phyloP scores from a whole-genome alignment of 2,888 invertebrate species.

The Drosophila longiperda region DNA sequence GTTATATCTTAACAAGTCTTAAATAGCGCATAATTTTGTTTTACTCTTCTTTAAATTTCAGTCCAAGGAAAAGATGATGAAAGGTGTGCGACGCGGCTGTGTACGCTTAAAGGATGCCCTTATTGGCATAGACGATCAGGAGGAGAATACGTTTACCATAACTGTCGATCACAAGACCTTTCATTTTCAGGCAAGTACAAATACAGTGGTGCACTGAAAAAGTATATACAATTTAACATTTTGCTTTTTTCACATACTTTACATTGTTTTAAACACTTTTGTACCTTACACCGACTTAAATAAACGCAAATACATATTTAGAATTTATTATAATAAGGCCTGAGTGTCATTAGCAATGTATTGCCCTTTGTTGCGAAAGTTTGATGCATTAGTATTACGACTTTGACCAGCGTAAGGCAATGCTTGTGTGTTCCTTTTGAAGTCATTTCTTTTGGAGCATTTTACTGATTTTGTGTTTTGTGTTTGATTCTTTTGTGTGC shows the following conservation, averaged over 20 bases:
- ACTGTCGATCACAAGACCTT: constrained; percentile 99
- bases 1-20: neutral
- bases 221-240: constrained; percentile 5
- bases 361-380: neutral
- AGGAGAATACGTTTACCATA: constrained; percentile 99
- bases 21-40: neutral
- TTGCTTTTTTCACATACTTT: neutral
- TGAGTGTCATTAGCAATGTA: neutral
- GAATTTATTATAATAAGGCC: neutral
- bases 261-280: constrained; percentile 10
- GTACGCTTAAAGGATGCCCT: constrained; percentile 98
- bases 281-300: constrained; percentile 5
- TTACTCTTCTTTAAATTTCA: constrained; percentile 84
- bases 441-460: constrained; percentile 13
- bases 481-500: constrained; percentile 25
- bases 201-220: neutral
- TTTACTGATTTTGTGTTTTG: constrained; percentile 45
- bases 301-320: neutral
- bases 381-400: neutral
- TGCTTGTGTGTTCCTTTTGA: neutral
- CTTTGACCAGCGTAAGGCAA: neutral
- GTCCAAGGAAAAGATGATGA: constrained; percentile 99
- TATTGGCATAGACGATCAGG: constrained; percentile 99
- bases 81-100: constrained; percentile 98
- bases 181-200: constrained; percentile 93